Evolutionary conservation across 2,113 vertebrate genomes (phyloP).

Genomic region (Tapirus terrestris): DNA sequence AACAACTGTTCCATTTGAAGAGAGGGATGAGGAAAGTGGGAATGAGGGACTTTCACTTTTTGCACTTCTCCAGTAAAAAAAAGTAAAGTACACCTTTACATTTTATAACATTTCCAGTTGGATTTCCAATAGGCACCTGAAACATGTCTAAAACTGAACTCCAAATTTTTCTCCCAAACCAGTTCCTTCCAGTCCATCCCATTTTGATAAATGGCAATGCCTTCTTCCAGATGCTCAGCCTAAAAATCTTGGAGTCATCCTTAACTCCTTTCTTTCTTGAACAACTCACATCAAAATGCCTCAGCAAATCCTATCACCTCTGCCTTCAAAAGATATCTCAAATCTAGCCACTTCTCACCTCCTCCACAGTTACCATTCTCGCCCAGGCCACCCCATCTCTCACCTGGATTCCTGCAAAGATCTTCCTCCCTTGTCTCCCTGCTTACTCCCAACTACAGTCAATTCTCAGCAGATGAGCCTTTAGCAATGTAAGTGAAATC

Average conservation of each 20-base stretch:
- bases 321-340: neutral
- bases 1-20: neutral
- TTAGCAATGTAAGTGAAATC: neutral
- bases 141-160: neutral
- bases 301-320: neutral
- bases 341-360: neutral
- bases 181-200: neutral
- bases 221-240: neutral
- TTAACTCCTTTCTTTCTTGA: neutral
- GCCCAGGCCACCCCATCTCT: neutral
- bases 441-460: too few species aligned
- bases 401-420: neutral
- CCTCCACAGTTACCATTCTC: neutral
- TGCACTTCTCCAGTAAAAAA: neutral
- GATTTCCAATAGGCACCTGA: neutral
- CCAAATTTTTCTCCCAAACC: neutral
- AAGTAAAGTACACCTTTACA: neutral
- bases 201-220: neutral
- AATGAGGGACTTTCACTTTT: neutral
- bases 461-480: neutral
- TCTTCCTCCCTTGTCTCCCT: neutral
- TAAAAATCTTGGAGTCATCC: neutral
- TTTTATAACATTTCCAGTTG: neutral
- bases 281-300: neutral
- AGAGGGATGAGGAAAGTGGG: neutral